Evolutionary conservation across 2,113 vertebrate species (phyloP), one percentile per base, ranked within the genome.

Genomic region (Australoheros scitulus): DNA sequence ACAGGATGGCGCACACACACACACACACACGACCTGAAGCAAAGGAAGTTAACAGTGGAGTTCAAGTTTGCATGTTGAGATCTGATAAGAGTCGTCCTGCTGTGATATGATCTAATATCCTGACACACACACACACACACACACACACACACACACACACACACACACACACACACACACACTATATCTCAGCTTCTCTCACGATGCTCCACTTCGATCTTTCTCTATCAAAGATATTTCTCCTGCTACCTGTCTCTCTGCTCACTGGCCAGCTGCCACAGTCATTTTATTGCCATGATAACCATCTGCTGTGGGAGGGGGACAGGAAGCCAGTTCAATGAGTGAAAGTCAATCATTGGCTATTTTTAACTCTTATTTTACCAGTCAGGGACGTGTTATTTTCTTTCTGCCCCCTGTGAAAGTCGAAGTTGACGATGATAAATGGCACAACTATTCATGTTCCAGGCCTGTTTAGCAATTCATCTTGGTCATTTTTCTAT

Each of bases 61-160:
- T 76, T 87, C 75, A 61, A 83, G 88, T 91, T 91, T 90, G 88
- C 87, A 90, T 91, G 85, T 79, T 88, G 79, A 52, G 75, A 93
- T 91, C 90, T 76, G 92, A 93, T 91, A 88, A 77, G 80, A 79
- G 61, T 84, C 26, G 17, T 77, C 87, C 89, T 84, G 65, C 84
- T 79, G 81, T 4, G 90, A 91, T 91, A 74, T 87, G 85, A 93
- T 91, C 87, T 65, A 82, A 89, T 87, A 88, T 89, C 87, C 88
- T 84, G 38, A 79, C n/a, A 6, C 63, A 58, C 26, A 6, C 57
- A 64, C 61, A 36, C 50, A 68, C 82, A 60, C 32, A 8, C 65
- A 65, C 63, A 65, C 56, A 61, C 29, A 20, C 74, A 81, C 32
- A 8, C 61, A 57, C 52, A 29, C 55, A 70, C 81, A 61, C 68